phyloP scores from a whole-genome alignment of 2,797 vertebrate genomes.

The Tapirus indicus region DNA sequence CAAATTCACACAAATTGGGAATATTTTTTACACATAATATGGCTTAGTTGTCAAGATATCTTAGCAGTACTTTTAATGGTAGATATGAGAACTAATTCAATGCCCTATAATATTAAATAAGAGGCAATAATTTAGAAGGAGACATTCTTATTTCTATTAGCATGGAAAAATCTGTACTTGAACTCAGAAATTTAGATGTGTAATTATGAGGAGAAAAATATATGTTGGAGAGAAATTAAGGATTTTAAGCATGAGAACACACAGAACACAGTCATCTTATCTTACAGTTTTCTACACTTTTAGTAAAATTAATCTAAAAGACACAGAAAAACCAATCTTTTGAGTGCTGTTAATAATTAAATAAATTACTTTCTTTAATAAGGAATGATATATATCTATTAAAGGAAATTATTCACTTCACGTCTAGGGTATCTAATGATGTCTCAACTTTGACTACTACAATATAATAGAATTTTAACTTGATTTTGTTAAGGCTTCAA shows the following conservation, averaged over 20 bases:
- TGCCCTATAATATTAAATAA: conserved; percentile 72
- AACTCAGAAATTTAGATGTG: conserved; percentile 47
- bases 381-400: conserved; percentile 78
- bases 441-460: conserved; percentile 74
- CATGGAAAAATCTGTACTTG: not conserved
- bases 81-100: conserved; percentile 71
- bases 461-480: conserved; percentile 82
- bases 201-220: conserved; percentile 62
- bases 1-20: not conserved
- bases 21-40: not conserved
- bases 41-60: conserved; percentile 9
- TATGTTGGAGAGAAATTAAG: conserved; percentile 21
- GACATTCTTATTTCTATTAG: conserved; percentile 57
- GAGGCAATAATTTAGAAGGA: conserved; percentile 57
- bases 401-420: conserved; percentile 79
- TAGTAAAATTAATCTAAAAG: conserved; percentile 69
- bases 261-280: not conserved
- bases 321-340: conserved; percentile 70
- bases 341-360: conserved; percentile 84
- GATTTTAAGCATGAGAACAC: conserved; percentile 18
- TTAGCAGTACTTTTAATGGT: conserved; percentile 67
- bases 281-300: conserved; percentile 46
- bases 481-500: conserved; percentile 66
- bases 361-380: conserved; percentile 82
- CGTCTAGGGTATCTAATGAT: conserved; percentile 71